phyloP scores from a whole-genome alignment of 2,113 vertebrate genomes.

The Paedocypris sp. region DNA sequence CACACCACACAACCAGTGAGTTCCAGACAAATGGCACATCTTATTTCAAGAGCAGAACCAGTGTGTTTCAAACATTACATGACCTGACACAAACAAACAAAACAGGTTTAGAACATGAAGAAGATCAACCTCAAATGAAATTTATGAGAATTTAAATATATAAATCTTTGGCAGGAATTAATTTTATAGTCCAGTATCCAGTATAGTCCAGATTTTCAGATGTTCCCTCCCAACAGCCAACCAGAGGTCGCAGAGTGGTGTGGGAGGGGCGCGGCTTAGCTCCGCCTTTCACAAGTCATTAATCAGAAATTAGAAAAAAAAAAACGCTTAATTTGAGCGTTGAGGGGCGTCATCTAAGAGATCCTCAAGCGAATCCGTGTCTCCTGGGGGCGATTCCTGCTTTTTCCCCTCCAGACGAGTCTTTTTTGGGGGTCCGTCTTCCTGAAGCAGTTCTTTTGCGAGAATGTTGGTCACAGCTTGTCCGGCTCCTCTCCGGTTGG shows the following conservation, averaged over 20 bases:
- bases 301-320: background rate
- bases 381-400: slow-evolving; percentile 40
- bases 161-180: slow-evolving; percentile 29
- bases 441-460: slow-evolving; percentile 75
- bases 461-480: slow-evolving; percentile 75
- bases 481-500: slow-evolving; percentile 67
- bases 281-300: no score
- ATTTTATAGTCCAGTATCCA: no score
- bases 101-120: background rate
- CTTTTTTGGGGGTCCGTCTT: slow-evolving; percentile 46
- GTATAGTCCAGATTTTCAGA: no score
- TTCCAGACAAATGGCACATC: background rate
- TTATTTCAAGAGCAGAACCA: slow-evolving; percentile 18
- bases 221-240: no score
- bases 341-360: slow-evolving; percentile 45
- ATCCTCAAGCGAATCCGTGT: slow-evolving; percentile 52
- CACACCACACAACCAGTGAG: slow-evolving; percentile 24
- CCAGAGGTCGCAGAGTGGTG: background rate
- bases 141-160: background rate
- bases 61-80: slow-evolving; percentile 6
- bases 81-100: background rate
- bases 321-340: slow-evolving; percentile 46
- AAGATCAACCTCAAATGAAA: background rate
- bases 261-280: slow-evolving; percentile 1
- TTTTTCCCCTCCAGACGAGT: slow-evolving; percentile 26